Percentiles rank a stretch among this genome's conserved stretches.
Evolutionary conservation across 2,113 vertebrate species (phyloP).

Genomic region (Strix aluco): DNA sequence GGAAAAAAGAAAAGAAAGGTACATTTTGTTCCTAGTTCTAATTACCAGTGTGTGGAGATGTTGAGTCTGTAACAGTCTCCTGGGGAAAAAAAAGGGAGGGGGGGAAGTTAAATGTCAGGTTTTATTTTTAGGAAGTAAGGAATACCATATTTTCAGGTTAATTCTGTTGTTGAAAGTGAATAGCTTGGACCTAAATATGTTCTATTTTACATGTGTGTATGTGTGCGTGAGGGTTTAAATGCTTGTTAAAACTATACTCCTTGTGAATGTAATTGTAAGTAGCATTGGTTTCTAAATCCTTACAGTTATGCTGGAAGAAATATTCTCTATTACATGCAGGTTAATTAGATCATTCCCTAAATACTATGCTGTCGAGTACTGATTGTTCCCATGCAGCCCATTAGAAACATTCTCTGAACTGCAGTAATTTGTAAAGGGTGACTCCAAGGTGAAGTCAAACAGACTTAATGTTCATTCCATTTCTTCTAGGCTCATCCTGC

Average conservation of each 20-base stretch:
- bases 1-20: background rate
- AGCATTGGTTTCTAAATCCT: background rate
- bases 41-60: background rate
- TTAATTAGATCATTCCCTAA: background rate
- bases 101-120: background rate
- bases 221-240: accelerated
- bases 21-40: background rate
- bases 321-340: background rate
- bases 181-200: background rate
- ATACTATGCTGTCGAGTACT: background rate
- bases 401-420: background rate
- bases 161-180: background rate
- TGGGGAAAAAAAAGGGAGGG: accelerated
- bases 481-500: constrained; percentile 20
- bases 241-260: background rate
- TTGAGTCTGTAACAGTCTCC: background rate
- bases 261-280: background rate
- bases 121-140: background rate
- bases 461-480: background rate
- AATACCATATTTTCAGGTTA: background rate
- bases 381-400: background rate
- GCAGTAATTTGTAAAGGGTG: background rate
- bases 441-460: background rate
- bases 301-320: background rate
- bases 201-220: background rate